These are phyloP conservation scores for Tenthredo mesomela DNA, from an alignment of 2,888 invertebrate species.

Conservation along the genomic window DNA sequence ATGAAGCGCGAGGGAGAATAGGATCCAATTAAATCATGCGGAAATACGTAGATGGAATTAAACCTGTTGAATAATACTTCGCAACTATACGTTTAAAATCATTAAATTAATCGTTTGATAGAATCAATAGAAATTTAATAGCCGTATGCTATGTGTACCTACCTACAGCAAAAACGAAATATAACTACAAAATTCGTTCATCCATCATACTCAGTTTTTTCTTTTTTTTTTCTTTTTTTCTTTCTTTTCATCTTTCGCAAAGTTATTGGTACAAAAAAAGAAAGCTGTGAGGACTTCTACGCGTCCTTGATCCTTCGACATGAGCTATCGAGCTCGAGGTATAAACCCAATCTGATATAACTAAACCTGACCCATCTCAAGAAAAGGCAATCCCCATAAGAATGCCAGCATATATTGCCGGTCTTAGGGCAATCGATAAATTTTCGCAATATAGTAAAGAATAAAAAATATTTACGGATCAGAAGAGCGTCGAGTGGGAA, in stretches of 20 bases:
- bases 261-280: background rate
- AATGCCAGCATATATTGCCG: conserved; percentile 7
- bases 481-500: background rate
- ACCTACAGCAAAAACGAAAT: background rate
- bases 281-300: background rate
- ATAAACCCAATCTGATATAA: conserved; percentile 35
- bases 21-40: conserved; percentile 21
- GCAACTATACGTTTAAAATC: background rate
- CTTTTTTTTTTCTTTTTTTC: background rate
- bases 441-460: background rate
- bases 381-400: conserved; percentile 32
- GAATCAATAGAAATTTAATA: background rate
- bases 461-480: conserved; percentile 35
- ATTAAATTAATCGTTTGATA: background rate
- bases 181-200: background rate
- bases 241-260: background rate
- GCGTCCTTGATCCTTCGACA: conserved; percentile 1
- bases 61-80: background rate
- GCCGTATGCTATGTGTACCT: background rate
- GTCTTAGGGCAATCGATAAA: background rate
- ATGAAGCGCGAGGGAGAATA: background rate
- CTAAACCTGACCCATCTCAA: conserved; percentile 37
- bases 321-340: background rate
- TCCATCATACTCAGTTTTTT: background rate
- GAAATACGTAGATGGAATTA: conserved; percentile 2